Conservation (phyloP, 2,113 vertebrate genomes). For the Dicaeum eximium region DNA sequence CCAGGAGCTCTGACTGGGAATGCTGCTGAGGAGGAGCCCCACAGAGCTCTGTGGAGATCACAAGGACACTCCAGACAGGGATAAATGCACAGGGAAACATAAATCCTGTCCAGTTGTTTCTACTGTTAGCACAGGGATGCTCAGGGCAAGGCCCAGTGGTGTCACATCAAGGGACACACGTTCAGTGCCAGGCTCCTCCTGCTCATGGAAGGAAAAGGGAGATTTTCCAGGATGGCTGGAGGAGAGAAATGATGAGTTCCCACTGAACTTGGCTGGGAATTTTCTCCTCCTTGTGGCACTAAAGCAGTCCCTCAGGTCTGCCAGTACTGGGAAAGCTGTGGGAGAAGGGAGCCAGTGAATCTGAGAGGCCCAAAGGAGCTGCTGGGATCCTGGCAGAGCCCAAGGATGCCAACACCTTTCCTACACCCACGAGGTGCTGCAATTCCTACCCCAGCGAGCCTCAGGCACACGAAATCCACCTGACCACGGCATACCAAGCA, state of each 20-base stretch:
- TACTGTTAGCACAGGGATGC: not conserved
- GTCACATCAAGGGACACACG: not conserved
- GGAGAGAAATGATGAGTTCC: not conserved
- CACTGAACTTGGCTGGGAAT: not conserved
- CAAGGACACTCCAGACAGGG: not conserved
- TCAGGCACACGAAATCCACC: not conserved
- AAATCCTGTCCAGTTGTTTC: not conserved
- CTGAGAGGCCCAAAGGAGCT: not conserved
- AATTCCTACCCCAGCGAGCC: not conserved
- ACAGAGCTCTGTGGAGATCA: not conserved
- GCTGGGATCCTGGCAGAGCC: not conserved
- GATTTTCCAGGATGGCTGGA: not conserved
- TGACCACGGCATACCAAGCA: not conserved
- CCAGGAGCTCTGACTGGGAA: not conserved
- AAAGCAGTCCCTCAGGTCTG: not conserved
- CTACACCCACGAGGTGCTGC: not conserved
- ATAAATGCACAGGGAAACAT: not conserved
- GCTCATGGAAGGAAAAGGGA: not conserved
- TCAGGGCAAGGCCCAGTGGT: not conserved
- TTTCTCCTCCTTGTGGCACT: not conserved
- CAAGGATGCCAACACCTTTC: not conserved
- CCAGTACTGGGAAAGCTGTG: not conserved
- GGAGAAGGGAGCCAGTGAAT: not conserved
- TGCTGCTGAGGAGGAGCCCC: not conserved
- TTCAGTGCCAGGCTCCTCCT: not conserved